Percentiles rank a stretch among this genome's conserved stretches.
Evolutionary conservation across 2,797 vertebrate species (phyloP).

Genomic region (Gymnodraco acuticeps): DNA sequence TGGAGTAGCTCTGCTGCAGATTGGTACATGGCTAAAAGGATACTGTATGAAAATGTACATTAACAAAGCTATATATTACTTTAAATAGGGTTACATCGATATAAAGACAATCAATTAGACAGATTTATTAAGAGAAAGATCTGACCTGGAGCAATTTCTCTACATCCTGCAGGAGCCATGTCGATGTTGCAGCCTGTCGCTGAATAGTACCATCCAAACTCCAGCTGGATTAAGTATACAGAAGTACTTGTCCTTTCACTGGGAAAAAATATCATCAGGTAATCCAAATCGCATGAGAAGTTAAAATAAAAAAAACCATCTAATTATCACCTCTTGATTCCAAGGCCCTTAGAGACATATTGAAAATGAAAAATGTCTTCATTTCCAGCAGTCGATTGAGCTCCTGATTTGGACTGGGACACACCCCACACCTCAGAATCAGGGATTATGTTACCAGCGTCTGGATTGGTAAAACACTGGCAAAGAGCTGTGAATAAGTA

Average conservation of each 20-base stretch:
- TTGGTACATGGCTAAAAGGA: not conserved
- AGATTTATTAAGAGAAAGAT: slow-evolving; percentile 4
- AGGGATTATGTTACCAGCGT: slow-evolving; percentile 39
- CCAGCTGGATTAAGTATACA: slow-evolving; percentile 50
- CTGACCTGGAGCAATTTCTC: slow-evolving; percentile 75
- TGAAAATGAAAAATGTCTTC: slow-evolving; percentile 35
- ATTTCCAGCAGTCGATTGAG: slow-evolving; percentile 47
- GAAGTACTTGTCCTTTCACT: slow-evolving; percentile 36
- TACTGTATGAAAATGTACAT: not conserved
- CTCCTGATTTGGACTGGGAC: slow-evolving; percentile 74
- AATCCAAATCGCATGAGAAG: slow-evolving; percentile 61
- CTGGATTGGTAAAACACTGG: slow-evolving; percentile 58
- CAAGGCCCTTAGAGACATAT: slow-evolving; percentile 16
- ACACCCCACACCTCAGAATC: slow-evolving; percentile 72
- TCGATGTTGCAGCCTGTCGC: slow-evolving; percentile 33
- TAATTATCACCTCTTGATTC: slow-evolving; percentile 37
- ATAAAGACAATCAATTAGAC: not conserved
- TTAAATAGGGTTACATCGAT: not conserved
- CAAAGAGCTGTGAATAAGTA: slow-evolving; percentile 51
- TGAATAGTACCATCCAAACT: slow-evolving; percentile 53
- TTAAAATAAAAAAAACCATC: not conserved
- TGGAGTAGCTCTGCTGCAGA: not conserved
- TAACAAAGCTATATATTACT: not conserved
- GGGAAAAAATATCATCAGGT: slow-evolving; percentile 51
- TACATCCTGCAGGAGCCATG: slow-evolving; percentile 61